Conservation (phyloP, 2,113 vertebrate species). For the Eleginops maclovinus region DNA sequence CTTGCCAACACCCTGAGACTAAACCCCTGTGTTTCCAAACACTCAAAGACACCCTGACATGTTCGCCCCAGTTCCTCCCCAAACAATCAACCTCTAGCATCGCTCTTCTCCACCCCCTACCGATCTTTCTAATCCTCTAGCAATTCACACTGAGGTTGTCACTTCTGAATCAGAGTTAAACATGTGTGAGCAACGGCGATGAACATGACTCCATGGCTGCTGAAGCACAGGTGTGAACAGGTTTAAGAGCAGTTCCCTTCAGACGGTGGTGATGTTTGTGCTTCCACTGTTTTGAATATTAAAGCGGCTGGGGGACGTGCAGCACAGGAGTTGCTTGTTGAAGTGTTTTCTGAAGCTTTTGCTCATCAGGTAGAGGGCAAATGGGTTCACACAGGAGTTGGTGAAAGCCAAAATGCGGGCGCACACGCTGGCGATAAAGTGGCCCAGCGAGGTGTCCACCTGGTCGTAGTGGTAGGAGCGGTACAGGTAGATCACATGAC, state of each 20-base stretch:
- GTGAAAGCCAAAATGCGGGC: conserved; percentile 94
- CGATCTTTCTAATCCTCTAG: no score
- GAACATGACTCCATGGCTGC: background rate
- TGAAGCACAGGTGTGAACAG: background rate
- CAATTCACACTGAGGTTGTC: background rate
- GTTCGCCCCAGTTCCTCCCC: no score
- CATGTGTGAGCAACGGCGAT: background rate
- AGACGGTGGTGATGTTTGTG: conserved; percentile 63
- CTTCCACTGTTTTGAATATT: conserved; percentile 57
- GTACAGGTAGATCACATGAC: conserved; percentile 94
- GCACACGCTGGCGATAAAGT: conserved; percentile 91
- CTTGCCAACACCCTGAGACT: no score
- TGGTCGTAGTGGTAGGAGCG: conserved; percentile 93
- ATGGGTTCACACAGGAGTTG: conserved; percentile 96
- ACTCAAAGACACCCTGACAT: no score
- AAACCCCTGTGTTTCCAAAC: no score
- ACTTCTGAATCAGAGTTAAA: background rate
- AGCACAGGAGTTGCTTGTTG: conserved; percentile 91
- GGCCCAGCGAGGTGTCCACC: conserved; percentile 93
- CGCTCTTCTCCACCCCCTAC: no score
- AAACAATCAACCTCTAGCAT: no score
- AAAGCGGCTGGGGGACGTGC: conserved; percentile 62
- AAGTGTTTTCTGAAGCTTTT: conserved; percentile 96
- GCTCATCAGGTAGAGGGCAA: conserved; percentile 95
- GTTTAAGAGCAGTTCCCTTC: background rate